Conservation (phyloP, 2,888 invertebrate genomes). For the Dugesia japonica region DNA sequence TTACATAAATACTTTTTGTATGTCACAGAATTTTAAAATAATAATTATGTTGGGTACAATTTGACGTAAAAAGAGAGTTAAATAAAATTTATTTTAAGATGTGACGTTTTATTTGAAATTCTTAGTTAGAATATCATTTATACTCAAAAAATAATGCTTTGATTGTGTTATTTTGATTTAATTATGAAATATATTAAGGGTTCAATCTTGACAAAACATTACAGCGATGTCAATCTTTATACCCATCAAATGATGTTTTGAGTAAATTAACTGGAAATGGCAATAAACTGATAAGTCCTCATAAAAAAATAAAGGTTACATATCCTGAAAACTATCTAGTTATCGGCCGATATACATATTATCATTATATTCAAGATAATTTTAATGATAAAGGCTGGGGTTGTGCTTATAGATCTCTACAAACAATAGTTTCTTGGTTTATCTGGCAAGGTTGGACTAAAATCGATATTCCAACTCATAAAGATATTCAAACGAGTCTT, state of each 20-base stretch:
- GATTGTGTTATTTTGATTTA: too few relatives aligned
- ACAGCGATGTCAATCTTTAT: constrained; percentile 1
- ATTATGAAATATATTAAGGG: not conserved
- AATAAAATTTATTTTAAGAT: too few relatives aligned
- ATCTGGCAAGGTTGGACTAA: constrained; percentile 51
- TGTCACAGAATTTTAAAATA: too few relatives aligned
- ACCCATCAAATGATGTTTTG: not conserved
- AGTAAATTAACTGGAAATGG: not conserved
- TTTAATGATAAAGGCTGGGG: constrained; percentile 97
- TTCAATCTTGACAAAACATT: not conserved
- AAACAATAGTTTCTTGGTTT: constrained; percentile 90
- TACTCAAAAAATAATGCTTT: too few relatives aligned
- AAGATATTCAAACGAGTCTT: constrained; percentile 75
- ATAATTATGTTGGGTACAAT: too few relatives aligned
- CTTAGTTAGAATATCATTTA: too few relatives aligned
- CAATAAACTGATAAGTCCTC: not conserved
- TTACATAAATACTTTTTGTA: too few relatives aligned
- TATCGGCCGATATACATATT: constrained; percentile 69
- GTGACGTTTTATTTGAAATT: too few relatives aligned
- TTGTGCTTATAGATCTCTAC: constrained; percentile 89
- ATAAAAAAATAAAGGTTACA: not conserved
- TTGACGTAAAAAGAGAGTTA: too few relatives aligned
- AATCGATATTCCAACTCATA: constrained; percentile 57
- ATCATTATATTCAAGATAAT: constrained; percentile 76
- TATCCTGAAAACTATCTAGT: not conserved